Evolutionary conservation across 2,797 vertebrate genomes (phyloP).

Genomic region (Prionace glauca): DNA sequence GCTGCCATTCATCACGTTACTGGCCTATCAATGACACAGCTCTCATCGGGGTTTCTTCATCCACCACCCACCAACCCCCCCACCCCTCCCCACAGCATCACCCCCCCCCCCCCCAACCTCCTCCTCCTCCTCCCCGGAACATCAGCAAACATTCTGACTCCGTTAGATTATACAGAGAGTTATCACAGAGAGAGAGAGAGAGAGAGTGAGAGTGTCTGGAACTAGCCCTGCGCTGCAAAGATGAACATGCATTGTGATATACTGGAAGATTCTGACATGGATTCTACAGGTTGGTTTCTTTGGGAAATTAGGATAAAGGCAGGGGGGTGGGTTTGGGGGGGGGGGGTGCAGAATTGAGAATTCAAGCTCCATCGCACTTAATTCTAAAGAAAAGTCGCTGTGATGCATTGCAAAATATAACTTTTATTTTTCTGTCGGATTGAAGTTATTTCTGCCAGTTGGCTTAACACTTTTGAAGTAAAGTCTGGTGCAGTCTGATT

Average conservation of each 20-base stretch:
- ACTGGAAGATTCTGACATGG: constrained; percentile 99
- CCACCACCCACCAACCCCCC: too few relatives aligned
- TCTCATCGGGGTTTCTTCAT: constrained; percentile 93
- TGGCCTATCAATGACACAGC: constrained; percentile 99
- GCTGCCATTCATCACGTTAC: constrained; percentile 99
- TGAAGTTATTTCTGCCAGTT: neutral
- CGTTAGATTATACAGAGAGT: constrained; percentile 64
- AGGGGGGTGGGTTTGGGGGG: neutral
- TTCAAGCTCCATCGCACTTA: neutral
- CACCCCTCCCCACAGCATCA: too few relatives aligned
- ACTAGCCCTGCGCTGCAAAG: constrained; percentile 79
- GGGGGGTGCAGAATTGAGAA: too few relatives aligned
- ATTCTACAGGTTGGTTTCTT: constrained; percentile 94
- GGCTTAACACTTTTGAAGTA: neutral
- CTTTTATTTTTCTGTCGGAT: neutral
- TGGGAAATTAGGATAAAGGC: constrained; percentile 38
- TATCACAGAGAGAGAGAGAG: neutral
- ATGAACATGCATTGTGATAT: constrained; percentile 99
- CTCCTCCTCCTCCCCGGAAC: constrained; percentile 89
- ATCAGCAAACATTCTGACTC: constrained; percentile 99
- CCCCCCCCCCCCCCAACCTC: too few relatives aligned
- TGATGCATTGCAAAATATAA: too few relatives aligned
- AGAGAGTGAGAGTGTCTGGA: constrained; percentile 49
- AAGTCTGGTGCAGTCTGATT: neutral
- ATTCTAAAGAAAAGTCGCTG: neutral